phyloP scores from a whole-genome alignment of 2,888 invertebrate genomes.

The Chrysolina americana region DNA sequence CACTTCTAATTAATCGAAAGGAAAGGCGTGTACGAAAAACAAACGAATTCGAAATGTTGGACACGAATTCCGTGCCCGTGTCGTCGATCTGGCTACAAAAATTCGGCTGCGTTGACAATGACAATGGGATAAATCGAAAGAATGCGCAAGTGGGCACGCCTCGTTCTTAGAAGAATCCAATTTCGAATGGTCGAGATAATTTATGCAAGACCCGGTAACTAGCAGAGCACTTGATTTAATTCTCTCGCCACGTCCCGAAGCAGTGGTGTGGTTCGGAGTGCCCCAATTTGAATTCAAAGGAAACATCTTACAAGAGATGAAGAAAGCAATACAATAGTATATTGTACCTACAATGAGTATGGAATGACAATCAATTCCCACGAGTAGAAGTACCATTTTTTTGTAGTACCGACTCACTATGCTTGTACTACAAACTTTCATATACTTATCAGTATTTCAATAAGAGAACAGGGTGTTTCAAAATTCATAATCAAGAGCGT shows the following conservation, averaged over 20 bases:
- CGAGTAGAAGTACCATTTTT: no score
- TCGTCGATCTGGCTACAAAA: conserved; percentile 25
- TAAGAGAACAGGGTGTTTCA: no score
- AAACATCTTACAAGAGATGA: no score
- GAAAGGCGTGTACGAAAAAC: conserved; percentile 19
- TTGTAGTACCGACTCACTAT: no score
- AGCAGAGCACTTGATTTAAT: conserved; percentile 39
- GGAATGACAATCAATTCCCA: no score
- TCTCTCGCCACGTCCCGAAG: conserved; percentile 30
- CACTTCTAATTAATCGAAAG: conserved; percentile 25
- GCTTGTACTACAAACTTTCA: no score
- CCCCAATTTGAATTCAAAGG: no score
- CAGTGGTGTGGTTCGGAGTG: conserved; percentile 29
- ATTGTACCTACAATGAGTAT: no score
- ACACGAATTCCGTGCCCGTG: conserved; percentile 36
- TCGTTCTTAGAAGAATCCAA: conserved; percentile 45
- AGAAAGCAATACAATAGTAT: no score
- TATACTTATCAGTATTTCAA: no score
- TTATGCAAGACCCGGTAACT: conserved; percentile 45
- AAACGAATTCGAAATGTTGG: conserved; percentile 25
- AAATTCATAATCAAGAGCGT: no score
- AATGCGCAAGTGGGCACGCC: conserved; percentile 45
- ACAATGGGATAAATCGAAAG: conserved; percentile 40
- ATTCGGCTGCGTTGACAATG: conserved; percentile 42
- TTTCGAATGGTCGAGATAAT: conserved; percentile 37